A percentile compares a stretch with the other conserved stretches of the same genome.
phyloP scores from a whole-genome alignment of 2,113 vertebrate species.

The Peromyscus maniculatus region DNA sequence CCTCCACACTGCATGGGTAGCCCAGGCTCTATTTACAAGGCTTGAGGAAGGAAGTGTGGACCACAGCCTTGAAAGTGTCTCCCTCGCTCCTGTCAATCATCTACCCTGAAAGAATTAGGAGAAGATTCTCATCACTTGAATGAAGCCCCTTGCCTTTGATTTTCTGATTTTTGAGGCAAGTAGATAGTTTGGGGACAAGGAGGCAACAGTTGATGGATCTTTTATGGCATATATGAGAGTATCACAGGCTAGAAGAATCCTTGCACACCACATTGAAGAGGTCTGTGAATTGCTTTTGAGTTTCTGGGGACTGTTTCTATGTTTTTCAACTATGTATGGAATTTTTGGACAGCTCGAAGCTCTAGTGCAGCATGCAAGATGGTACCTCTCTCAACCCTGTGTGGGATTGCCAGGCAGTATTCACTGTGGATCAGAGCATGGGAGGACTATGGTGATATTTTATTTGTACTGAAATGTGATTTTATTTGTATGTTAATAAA shows the following conservation, averaged over 20 bases:
- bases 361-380: accelerated
- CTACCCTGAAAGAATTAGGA: not conserved
- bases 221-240: no score
- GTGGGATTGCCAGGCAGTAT: not conserved
- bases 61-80: not conserved
- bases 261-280: not conserved
- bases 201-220: not conserved
- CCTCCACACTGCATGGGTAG: not conserved
- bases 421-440: not conserved
- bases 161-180: not conserved
- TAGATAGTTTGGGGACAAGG: not conserved
- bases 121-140: not conserved
- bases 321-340: not conserved
- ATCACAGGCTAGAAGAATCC: not conserved
- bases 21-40: not conserved
- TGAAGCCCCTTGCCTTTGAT: not conserved
- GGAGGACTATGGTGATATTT: no score
- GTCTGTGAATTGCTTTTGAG: not conserved
- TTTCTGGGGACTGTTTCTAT: not conserved
- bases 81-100: no score
- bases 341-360: not conserved
- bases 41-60: not conserved
- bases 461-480: no score
- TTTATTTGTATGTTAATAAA: no score
- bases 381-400: not conserved